Base-by-base conservation (phyloP, 1,140 invertebrate species). In the Sinonovacula constricta region DNA sequence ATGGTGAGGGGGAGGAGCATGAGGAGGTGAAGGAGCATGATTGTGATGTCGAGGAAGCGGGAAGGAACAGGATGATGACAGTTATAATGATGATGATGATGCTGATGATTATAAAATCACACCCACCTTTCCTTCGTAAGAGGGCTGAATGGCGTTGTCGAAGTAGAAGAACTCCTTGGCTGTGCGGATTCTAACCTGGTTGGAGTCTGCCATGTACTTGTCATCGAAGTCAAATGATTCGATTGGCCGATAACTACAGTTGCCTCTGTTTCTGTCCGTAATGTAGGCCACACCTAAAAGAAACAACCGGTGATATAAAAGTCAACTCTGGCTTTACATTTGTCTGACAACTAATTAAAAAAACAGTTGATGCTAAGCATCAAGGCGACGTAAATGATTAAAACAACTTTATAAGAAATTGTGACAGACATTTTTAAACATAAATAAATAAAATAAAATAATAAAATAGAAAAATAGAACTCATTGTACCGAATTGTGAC, bases 111-210 rank as follows among this genome's bases (percentile, higher is more conserved):
- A n/a, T n/a, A n/a, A n/a, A n/a, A n/a, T n/a, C n/a, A n/a, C n/a
- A 67, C 62, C 57, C 53, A 67, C 63, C 24, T 63, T 59, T 12
- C 68, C 78, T 66, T 80, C 68, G 30, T 78, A 78, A 14, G 65
- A 60, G 3, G 28, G 34, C 18, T 39, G n/a, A n/a, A n/a, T n/a
- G 31, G 59, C 70, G 1, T 31, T 31, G 30, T 78, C 75, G 26
- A 78, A 78, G 39, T 78, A 78, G 66, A 78, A 78, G 34, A 78
- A 78, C 30, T 78, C 75, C n/a, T 31, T 5, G 1, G 75, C 62
- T 30, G 24, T 69, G n/a, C 75, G 54, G 4, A 78, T 78, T 14
- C 75, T 28, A 14, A 78, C 75, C 18, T n/a, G 51, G 57, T 63
- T 69, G 18, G 65, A 31, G 18, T 59, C 75, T 15, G 30, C 33